Evolutionary conservation across 2,797 vertebrate species (phyloP), one percentile per base, ranked within the genome.

Genomic region (Cephalopachus bancanus): DNA sequence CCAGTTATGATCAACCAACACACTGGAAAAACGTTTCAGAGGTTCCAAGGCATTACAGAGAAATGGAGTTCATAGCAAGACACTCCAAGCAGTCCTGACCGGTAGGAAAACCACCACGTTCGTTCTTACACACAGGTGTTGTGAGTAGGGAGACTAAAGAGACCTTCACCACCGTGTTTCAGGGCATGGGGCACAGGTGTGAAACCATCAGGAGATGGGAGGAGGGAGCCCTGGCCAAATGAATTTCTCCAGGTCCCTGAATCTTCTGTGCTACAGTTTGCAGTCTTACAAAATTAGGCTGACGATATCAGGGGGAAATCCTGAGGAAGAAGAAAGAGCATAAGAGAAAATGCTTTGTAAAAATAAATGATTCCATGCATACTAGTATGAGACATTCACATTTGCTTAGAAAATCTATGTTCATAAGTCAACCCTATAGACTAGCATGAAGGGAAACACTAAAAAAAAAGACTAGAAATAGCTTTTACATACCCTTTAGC

Each of bases 221-320:
- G 51, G 57, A 87, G 19, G 33, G 33, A 71, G 15, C 26, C 26
- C 65, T 57, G 28, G 16, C 53, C 71, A 75, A 86, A n/a, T 19
- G 15, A 79, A 24, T 14, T 64, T 78, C 53, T 83, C 33, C 85
- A 75, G 79, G 44, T 74, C 26, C 44, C 44, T 16, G 12, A 85
- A 69, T 83, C 59, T 7, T 81, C 83, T 71, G 28, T 17, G 10
- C 44, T 6, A 62, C 17, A 19, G 19, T 78, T 72, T 93, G 59
- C 64, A 93, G 24, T 93, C 74, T 89, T 89, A 83, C 51, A 79
- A 94, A 96, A 91, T 83, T 49, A 91, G 8, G 24, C n/a, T 92
- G 64, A 90, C n/a, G 44, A 75, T 33, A 53, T 62, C 3, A 71
- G 10, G 84, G n/a, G 15, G 88, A 93, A 85, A 62, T 28, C 30